Percentiles rank a stretch among this genome's conserved stretches.
Conservation (phyloP, 2,113 vertebrate genomes). For the Marmota monax region DNA sequence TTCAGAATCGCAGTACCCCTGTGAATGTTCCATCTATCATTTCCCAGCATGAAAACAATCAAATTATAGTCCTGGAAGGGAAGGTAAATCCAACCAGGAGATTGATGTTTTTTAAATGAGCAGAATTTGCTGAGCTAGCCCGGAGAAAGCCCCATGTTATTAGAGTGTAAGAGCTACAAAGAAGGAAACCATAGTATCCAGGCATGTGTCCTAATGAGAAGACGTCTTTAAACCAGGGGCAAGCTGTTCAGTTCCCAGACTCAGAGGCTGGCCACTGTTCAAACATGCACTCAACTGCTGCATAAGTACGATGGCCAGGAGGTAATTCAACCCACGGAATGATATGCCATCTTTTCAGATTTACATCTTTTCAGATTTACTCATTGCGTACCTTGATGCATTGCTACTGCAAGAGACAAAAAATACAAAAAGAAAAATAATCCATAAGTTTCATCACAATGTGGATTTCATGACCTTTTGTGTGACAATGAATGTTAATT, state of each 20-base stretch:
- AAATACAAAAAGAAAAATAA: background rate
- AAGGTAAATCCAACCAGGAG: slow-evolving; percentile 72
- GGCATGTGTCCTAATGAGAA: slow-evolving; percentile 38
- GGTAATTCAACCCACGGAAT: background rate
- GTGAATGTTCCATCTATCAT: slow-evolving; percentile 67
- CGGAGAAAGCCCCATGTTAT: background rate
- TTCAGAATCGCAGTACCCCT: slow-evolving; percentile 53
- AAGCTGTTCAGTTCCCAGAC: background rate
- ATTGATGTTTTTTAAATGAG: slow-evolving; percentile 79
- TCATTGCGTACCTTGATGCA: background rate
- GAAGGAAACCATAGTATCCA: background rate
- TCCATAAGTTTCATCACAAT: background rate
- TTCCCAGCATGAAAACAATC: slow-evolving; percentile 79
- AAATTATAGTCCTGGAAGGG: slow-evolving; percentile 73
- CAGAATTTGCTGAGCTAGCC: slow-evolving; percentile 72
- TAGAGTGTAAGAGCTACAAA: slow-evolving; percentile 46
- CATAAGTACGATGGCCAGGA: background rate
- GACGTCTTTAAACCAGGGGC: slow-evolving; percentile 30
- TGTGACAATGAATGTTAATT: background rate
- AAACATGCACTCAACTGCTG: background rate
- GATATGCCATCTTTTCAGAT: background rate
- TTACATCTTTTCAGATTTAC: background rate
- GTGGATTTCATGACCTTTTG: background rate
- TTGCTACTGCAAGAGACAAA: background rate
- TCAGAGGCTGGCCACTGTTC: slow-evolving; percentile 19